Evolutionary conservation across 2,113 vertebrate genomes (phyloP), one percentile per base, ranked within the genome.

Genomic region (Siniperca knerii): DNA sequence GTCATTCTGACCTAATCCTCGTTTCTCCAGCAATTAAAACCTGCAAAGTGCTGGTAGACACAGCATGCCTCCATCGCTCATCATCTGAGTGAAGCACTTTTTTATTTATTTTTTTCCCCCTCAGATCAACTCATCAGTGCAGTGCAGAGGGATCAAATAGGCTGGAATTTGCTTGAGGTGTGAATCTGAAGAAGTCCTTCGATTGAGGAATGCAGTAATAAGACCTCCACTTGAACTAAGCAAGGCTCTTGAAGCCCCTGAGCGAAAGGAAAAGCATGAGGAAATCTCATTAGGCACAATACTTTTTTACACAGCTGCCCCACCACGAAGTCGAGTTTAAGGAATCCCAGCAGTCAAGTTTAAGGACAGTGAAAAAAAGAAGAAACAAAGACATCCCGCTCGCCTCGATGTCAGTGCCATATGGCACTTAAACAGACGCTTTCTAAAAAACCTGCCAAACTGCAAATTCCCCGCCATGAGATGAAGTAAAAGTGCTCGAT

Each of bases 281-380:
- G 88, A 94, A 93, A 94, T 92, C 94, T 96, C 94, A 95, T 95
- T 95, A 95, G 93, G 89, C 87, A 82, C 93, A 88, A 90, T 86
- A 86, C 89, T 90, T 88, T 71, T 89, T 92, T 88, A 77, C 68
- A 79, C 55, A 6, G 77, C 82, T 90, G 89, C 80, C 89, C 91
- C 86, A 88, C 91, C 89, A 85, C 88, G 64, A 75, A 66, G 83
- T 86, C 18, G 64, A 87, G 82, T 78, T 85, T 77, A 89, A 90
- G 84, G 60, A 92, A 92, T 84, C 62, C 65, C 71, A 88, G 79
- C 88, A 91, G 87, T 87, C 71, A 78, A 78, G 72, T 93, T 89
- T 89, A 92, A 91, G 90, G 91, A 92, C 74, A 81, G 68, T 79
- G 67, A 70, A 69, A 77, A 68, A 81, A 82, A 83, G 58, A 84